These are phyloP conservation scores for Pinctada fucata DNA, from an alignment of 2,888 invertebrate species.

Conservation along the genomic window DNA sequence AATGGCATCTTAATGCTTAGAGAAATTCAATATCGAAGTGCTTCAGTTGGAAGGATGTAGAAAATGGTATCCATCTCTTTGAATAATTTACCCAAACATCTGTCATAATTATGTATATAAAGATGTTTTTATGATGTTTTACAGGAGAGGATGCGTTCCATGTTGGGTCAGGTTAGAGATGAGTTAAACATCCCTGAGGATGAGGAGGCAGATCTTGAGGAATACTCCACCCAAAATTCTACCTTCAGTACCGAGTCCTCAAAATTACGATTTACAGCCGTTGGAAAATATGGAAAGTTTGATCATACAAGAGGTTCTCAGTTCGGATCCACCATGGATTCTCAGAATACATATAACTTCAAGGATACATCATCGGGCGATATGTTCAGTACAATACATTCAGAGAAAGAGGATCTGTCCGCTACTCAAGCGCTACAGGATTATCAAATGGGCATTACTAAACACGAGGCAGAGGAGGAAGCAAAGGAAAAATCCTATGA, in stretches of 20 bases:
- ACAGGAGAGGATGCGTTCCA: constrained; percentile 40
- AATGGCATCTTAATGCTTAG: too few species aligned
- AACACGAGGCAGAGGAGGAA: constrained; percentile 39
- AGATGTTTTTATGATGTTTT: background rate
- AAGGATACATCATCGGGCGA: constrained; percentile 56
- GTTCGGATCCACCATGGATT: constrained; percentile 46
- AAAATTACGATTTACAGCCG: constrained; percentile 3
- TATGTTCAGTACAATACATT: constrained; percentile 55
- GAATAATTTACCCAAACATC: too few species aligned
- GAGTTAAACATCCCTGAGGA: constrained; percentile 40
- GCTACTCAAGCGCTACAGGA: constrained; percentile 59
- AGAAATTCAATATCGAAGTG: too few species aligned
- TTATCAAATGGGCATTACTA: constrained; percentile 59
- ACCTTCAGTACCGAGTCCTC: constrained; percentile 20
- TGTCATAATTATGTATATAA: too few species aligned
- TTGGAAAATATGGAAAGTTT: background rate
- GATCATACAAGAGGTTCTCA: constrained; percentile 22
- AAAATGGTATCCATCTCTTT: too few species aligned
- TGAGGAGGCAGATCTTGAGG: constrained; percentile 27
- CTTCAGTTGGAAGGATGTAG: too few species aligned
- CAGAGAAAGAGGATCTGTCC: constrained; percentile 53
- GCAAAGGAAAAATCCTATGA: constrained; percentile 29
- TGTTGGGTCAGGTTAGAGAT: constrained; percentile 36
- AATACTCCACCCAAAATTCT: constrained; percentile 19
- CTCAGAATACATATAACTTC: constrained; percentile 55